These are phyloP conservation scores for Sinopyrophorus schimmeli DNA, from an alignment of 2,888 invertebrate species.

Conservation along the genomic window DNA sequence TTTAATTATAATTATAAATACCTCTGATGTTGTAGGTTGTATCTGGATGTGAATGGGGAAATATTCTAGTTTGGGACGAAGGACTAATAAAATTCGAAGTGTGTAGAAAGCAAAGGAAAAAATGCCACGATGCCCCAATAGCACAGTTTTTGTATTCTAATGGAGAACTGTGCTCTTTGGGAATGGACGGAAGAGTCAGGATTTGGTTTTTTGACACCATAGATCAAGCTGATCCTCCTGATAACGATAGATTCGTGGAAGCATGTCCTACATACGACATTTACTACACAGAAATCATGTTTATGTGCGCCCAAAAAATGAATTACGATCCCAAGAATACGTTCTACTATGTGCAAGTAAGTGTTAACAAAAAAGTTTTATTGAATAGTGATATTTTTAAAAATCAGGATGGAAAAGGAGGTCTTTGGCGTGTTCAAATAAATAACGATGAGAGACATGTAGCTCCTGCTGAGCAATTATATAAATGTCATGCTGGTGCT, in stretches of 20 bases:
- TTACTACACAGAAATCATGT: constrained; percentile 55
- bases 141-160: constrained; percentile 60
- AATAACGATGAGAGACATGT: constrained; percentile 58
- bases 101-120: constrained; percentile 68
- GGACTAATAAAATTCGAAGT: constrained; percentile 86
- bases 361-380: constrained; percentile 18
- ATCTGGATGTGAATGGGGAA: constrained; percentile 90
- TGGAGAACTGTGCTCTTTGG: constrained; percentile 54
- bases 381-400: no score
- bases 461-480: constrained; percentile 56
- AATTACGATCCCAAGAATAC: constrained; percentile 49
- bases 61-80: constrained; percentile 88
- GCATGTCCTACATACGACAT: constrained; percentile 86
- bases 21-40: constrained; percentile 47
- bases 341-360: constrained; percentile 78
- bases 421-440: constrained; percentile 74
- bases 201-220: constrained; percentile 92
- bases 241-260: constrained; percentile 77
- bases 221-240: constrained; percentile 80
- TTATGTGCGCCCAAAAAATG: constrained; percentile 61
- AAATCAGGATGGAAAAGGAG: constrained; percentile 88
- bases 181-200: constrained; percentile 76
- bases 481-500: constrained; percentile 76
- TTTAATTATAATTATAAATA: not conserved
- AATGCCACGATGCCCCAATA: constrained; percentile 78